A percentile compares a stretch with the other conserved stretches of the same genome.
Evolutionary conservation across 2,888 invertebrate genomes (phyloP).

Genomic region (Brachylomia viminalis): DNA sequence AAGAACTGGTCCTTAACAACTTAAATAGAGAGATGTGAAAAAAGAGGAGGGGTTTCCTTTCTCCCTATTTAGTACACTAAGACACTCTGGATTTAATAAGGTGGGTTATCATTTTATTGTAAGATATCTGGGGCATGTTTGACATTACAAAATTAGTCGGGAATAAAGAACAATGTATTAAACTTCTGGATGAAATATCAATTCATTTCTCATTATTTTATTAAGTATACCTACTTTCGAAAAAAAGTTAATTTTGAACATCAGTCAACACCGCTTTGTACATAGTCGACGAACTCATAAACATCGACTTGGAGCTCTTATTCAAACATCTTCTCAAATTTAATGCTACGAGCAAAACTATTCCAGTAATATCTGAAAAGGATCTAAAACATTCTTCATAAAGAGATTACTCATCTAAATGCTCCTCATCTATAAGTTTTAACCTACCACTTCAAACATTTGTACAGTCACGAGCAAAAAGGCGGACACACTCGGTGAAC

Average conservation of each 20-base stretch:
- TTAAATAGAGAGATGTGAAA: too few relatives aligned
- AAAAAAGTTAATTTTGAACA: slow-evolving; percentile 19
- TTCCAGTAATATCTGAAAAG: slow-evolving; percentile 13
- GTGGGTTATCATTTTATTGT: too few relatives aligned
- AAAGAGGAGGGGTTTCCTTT: neutral
- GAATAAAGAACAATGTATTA: neutral
- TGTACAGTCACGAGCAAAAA: slow-evolving; percentile 19
- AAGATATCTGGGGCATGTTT: neutral
- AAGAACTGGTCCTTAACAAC: too few relatives aligned
- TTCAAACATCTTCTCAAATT: slow-evolving; percentile 8
- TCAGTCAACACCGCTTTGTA: slow-evolving; percentile 2
- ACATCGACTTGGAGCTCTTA: slow-evolving; percentile 5
- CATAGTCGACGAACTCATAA: slow-evolving; percentile 6
- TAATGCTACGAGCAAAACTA: neutral
- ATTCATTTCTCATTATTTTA: neutral
- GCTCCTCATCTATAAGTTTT: slow-evolving; percentile 28
- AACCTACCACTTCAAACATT: slow-evolving; percentile 29
- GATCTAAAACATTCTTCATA: slow-evolving; percentile 35
- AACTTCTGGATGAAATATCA: neutral
- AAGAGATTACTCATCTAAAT: slow-evolving; percentile 40
- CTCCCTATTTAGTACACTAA: too few relatives aligned
- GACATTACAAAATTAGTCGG: neutral
- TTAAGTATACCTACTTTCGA: neutral
- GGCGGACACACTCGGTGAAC: neutral
- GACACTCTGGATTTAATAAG: too few relatives aligned